These are phyloP conservation scores for Apotomis turbidana DNA, from an alignment of 2,888 invertebrate species.

Conservation along the genomic window DNA sequence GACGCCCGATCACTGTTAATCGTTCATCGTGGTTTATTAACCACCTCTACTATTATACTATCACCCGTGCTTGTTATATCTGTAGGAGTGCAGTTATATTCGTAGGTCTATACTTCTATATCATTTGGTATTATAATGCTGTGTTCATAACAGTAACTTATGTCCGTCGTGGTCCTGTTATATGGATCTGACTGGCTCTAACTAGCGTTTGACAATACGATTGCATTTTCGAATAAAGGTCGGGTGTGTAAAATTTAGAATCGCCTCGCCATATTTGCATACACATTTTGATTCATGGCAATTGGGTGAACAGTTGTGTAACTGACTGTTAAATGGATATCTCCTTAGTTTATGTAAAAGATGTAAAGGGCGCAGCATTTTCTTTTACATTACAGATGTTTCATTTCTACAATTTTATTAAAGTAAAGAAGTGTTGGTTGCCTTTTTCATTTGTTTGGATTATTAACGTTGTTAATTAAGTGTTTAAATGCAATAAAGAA, in stretches of 20 bases:
- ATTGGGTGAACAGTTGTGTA: slow-evolving; percentile 19
- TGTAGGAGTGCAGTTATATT: slow-evolving; percentile 19
- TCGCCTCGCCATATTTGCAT: slow-evolving; percentile 22
- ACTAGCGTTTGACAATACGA: slow-evolving; percentile 49
- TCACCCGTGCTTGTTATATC: slow-evolving; percentile 3
- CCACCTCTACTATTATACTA: too few relatives aligned
- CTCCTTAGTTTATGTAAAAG: background rate
- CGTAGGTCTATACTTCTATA: slow-evolving; percentile 41
- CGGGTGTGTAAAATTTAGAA: slow-evolving; percentile 30
- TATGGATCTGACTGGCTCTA: slow-evolving; percentile 42
- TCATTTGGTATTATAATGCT: slow-evolving; percentile 58
- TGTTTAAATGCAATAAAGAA: too few relatives aligned
- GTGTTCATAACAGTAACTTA: slow-evolving; percentile 44
- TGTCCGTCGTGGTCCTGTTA: slow-evolving; percentile 32
- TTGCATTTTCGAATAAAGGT: slow-evolving; percentile 39
- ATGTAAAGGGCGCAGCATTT: background rate
- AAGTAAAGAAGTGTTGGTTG: too few relatives aligned
- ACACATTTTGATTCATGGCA: slow-evolving; percentile 12
- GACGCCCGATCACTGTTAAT: too few relatives aligned
- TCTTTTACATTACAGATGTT: too few relatives aligned
- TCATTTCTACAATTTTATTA: too few relatives aligned
- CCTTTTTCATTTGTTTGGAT: too few relatives aligned
- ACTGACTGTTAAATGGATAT: background rate
- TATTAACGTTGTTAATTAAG: too few relatives aligned
- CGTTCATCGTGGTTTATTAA: too few relatives aligned